Conservation (phyloP, 2,113 vertebrate genomes). For the Phrynosoma platyrhinos region DNA sequence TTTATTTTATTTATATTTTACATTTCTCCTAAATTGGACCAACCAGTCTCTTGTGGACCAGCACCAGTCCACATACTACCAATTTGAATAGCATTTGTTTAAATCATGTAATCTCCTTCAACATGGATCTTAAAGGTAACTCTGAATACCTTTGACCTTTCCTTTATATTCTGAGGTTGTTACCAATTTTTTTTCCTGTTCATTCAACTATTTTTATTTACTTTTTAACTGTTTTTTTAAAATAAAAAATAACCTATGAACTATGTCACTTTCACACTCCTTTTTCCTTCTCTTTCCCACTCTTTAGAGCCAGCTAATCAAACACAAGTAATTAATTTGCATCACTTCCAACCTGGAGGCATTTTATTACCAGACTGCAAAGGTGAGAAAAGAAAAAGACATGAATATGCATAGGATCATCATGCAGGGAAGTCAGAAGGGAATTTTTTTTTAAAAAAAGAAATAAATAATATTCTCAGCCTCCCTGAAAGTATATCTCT, state of each 20-base stretch:
- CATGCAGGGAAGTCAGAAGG: constrained; percentile 51
- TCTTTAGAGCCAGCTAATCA: constrained; percentile 50
- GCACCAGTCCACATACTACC: neutral
- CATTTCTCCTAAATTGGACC: too few relatives aligned
- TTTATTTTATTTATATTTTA: too few relatives aligned
- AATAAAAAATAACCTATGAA: constrained; percentile 29
- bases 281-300: neutral
- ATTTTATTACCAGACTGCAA: constrained; percentile 66
- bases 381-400: constrained; percentile 64
- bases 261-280: constrained; percentile 31
- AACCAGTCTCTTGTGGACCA: neutral
- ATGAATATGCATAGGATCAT: constrained; percentile 50
- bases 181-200: constrained; percentile 43
- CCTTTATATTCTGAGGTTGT: constrained; percentile 19
- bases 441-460: constrained; percentile 16
- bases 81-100: neutral
- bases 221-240: neutral
- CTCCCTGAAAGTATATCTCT: neutral
- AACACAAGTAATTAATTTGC: constrained; percentile 64
- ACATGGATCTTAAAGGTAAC: neutral
- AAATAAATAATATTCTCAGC: constrained; percentile 44
- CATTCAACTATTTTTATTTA: constrained; percentile 5
- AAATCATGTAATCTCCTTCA: neutral
- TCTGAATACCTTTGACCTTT: constrained; percentile 16
- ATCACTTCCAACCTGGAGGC: constrained; percentile 54